Percentiles rank a stretch among this genome's conserved stretches.
These are phyloP conservation scores for Latrodectus elegans DNA, from an alignment of 2,888 invertebrate genomes.

Conservation along the genomic window DNA sequence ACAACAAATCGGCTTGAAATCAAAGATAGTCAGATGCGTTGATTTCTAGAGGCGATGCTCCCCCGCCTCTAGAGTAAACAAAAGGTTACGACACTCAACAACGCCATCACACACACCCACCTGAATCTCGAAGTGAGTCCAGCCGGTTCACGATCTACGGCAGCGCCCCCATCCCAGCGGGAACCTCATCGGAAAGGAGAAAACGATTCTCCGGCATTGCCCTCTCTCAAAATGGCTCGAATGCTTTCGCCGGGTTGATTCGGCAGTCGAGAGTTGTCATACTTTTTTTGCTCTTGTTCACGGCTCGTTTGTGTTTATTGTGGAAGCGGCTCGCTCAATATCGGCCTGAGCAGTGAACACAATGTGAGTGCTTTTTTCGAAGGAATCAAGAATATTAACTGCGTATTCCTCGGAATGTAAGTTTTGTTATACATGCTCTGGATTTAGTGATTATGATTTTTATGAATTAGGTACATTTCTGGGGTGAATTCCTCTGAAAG, in stretches of 20 bases:
- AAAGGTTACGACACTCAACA: conserved; percentile 33
- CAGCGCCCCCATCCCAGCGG: conserved; percentile 42
- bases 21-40: not conserved
- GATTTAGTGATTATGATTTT: too few species aligned
- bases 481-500: too few species aligned
- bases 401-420: too few species aligned
- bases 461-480: too few species aligned
- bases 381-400: too few species aligned
- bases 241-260: conserved; percentile 49
- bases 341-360: not conserved
- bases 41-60: not conserved
- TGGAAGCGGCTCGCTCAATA: not conserved
- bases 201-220: conserved; percentile 2
- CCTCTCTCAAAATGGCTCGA: conserved; percentile 59
- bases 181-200: not conserved
- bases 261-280: conserved; percentile 5
- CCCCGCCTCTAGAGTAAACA: conserved; percentile 18
- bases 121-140: conserved; percentile 36
- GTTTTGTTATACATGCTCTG: too few species aligned
- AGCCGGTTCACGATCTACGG: conserved; percentile 14
- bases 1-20: not conserved
- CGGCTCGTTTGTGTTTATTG: conserved; percentile 10
- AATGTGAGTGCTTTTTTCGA: conserved; percentile 1
- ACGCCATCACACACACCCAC: conserved; percentile 36
- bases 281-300: not conserved